Base-by-base conservation (phyloP, 2,113 vertebrate species). In the Pteruthius melanotis region DNA sequence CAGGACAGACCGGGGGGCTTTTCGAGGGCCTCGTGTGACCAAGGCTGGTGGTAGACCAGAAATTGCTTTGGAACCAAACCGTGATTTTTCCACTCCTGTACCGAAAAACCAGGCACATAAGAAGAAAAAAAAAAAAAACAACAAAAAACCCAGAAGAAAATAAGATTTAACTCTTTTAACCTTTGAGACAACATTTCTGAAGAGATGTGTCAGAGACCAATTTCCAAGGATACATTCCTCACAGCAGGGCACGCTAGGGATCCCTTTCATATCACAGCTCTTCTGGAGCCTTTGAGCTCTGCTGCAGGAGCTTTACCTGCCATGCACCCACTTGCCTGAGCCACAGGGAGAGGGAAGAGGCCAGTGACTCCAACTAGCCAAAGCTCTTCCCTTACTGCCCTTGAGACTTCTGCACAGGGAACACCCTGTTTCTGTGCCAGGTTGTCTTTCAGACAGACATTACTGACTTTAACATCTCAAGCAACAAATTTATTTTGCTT, bases 11-110 rank as follows among this genome's bases (percentile, higher is more conserved):
- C 2, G 5, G 20, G 20, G 9, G 30, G 11, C 15, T 50, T 28
- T 27, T 21, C 0, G 5, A 45, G 30, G 31, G 16, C 7, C 3
- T 40, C 13, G 9, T 56, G 33, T 8, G 22, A 7, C 1, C 10
- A 54, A 84, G 27, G 13, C 45, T 45, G 26, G 9, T 40, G 15
- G 5, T 26, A 18, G 37, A 40, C 2, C 10, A 33, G 22, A 28
- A 50, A 14, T 22, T 28, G 40, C 21, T 45, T 11, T 17, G 27
- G 27, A 18, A 53, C 14, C 1, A 6, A 15, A 47, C 16, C 2
- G 2, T 24, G 50, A 26, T 24, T 70, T 40, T 86, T 60, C 39
- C 57, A 8, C 13, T 40, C 16, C 61, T 64, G n/a, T 37, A 33
- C 39, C 4, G 2, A 57, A 66, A 71, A 47, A 42, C 0, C 10